A percentile compares a stretch with the other conserved stretches of the same genome.
Conservation (phyloP, 2,113 vertebrate species). For the Pipa parva region DNA sequence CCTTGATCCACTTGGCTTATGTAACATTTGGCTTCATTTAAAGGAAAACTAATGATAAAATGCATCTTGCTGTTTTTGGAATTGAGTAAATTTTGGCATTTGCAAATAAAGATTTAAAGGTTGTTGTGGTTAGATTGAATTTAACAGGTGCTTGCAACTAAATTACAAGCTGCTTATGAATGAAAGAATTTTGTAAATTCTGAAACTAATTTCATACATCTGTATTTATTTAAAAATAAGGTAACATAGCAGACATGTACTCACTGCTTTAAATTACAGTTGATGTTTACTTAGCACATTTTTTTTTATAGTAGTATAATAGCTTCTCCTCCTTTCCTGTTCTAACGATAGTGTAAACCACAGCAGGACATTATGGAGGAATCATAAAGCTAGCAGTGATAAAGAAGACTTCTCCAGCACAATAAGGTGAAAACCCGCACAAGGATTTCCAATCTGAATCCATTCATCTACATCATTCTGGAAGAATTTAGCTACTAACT, state of each 20-base stretch:
- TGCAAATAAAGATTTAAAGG: neutral
- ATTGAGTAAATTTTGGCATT: neutral
- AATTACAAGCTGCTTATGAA: neutral
- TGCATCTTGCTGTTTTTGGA: conserved; percentile 49
- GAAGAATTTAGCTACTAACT: neutral
- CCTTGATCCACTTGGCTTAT: conserved; percentile 65
- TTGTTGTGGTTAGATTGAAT: neutral
- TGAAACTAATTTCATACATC: neutral
- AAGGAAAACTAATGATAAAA: conserved; percentile 27
- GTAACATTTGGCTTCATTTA: conserved; percentile 65
- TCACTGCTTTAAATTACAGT: too few species aligned
- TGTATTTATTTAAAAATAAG: neutral
- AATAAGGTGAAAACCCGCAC: too few species aligned
- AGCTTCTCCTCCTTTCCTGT: too few species aligned
- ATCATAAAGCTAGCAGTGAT: too few species aligned
- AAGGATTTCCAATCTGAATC: too few species aligned
- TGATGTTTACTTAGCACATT: neutral
- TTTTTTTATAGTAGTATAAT: neutral
- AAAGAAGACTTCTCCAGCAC: too few species aligned
- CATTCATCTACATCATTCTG: neutral
- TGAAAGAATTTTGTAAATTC: neutral
- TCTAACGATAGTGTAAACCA: too few species aligned
- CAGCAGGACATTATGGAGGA: too few species aligned
- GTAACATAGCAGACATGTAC: conserved; percentile 43
- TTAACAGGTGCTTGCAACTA: neutral